Evolutionary conservation across 1,140 invertebrate genomes (phyloP).

Genomic region (Neodiprion pinetum): DNA sequence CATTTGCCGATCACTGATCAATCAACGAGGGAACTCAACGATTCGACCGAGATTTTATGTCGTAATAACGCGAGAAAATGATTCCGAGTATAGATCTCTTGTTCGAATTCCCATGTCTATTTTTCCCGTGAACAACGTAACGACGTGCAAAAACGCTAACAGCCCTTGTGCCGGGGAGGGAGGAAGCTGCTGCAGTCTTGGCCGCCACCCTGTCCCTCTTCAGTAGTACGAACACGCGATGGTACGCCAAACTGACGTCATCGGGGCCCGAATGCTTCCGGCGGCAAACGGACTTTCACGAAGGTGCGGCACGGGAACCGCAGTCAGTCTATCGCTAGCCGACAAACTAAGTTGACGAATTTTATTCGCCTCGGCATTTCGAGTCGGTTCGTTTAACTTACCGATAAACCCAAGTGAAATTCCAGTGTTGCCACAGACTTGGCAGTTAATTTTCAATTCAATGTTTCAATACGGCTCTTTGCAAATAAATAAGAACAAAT

Average conservation of each 20-base stretch:
- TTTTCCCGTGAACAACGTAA: no score
- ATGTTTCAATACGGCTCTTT: no score
- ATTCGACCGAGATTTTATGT: no score
- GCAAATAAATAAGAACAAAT: no score
- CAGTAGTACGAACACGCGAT: slow-evolving; percentile 59
- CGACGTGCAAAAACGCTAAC: neutral
- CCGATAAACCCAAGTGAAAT: neutral
- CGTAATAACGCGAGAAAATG: no score
- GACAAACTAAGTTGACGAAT: slow-evolving; percentile 26
- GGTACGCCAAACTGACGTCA: slow-evolving; percentile 53
- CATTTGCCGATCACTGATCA: no score
- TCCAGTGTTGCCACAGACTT: no score
- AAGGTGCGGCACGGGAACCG: slow-evolving; percentile 24
- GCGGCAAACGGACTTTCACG: slow-evolving; percentile 34
- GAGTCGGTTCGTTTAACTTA: neutral
- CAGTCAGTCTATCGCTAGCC: slow-evolving; percentile 46
- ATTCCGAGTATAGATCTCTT: no score
- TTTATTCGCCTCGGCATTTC: neutral
- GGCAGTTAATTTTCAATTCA: no score
- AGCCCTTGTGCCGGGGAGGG: neutral
- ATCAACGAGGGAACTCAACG: no score
- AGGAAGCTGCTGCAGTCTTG: slow-evolving; percentile 40
- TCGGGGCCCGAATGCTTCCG: slow-evolving; percentile 32
- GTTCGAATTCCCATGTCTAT: no score
- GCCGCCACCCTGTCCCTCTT: slow-evolving; percentile 28